These are phyloP conservation scores for Drosophila borealis DNA, from an alignment of 2,888 invertebrate genomes.

Conservation along the genomic window DNA sequence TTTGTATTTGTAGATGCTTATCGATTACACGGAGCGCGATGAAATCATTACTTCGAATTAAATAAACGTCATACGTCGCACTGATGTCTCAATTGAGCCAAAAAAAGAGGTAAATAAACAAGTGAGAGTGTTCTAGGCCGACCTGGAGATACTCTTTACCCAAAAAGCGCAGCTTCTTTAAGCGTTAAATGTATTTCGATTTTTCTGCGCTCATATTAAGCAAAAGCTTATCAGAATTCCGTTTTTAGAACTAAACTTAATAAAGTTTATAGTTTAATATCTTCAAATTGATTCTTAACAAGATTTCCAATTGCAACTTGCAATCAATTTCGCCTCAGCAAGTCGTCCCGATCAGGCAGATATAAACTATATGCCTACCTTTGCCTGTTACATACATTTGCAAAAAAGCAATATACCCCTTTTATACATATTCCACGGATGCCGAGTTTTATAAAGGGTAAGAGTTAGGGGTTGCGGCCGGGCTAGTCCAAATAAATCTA, in stretches of 20 bases:
- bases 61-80: constrained; percentile 84
- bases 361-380: no score
- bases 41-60: constrained; percentile 84
- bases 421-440: neutral
- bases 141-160: neutral
- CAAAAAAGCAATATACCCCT: neutral
- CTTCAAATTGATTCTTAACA: no score
- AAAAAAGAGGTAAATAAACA: constrained; percentile 13
- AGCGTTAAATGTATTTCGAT: neutral
- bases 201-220: no score
- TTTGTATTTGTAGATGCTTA: constrained; percentile 78
- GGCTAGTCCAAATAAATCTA: constrained; percentile 6
- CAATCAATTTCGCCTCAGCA: no score
- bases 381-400: neutral
- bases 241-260: no score
- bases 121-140: neutral
- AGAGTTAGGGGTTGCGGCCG: neutral
- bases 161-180: neutral
- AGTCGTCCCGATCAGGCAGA: no score
- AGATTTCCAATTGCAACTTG: no score
- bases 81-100: constrained; percentile 72
- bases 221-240: no score
- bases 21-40: constrained; percentile 83
- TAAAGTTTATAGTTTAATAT: no score
- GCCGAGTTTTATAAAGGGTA: neutral